Conservation (phyloP, 2,888 invertebrate species). For the Halocaridina rubra region DNA sequence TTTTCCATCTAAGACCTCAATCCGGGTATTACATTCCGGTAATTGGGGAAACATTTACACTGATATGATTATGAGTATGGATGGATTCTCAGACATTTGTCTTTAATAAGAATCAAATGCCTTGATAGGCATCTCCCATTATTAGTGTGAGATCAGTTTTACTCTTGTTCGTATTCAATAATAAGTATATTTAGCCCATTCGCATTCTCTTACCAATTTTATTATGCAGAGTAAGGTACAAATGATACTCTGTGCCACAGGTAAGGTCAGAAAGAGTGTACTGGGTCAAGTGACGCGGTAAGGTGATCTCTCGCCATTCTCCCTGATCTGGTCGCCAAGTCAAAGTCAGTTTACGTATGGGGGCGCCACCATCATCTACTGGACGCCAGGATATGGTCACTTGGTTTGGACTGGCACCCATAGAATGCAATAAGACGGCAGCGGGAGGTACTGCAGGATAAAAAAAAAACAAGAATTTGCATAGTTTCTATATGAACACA, state of each 20-base stretch:
- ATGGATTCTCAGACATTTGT: no score
- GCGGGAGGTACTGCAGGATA: slow-evolving; percentile 57
- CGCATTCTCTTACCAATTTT: slow-evolving; percentile 44
- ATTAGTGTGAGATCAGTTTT: background rate
- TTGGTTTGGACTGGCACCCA: slow-evolving; percentile 54
- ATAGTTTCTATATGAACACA: background rate
- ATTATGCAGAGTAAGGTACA: slow-evolving; percentile 59
- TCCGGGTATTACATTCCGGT: no score
- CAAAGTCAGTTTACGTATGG: slow-evolving; percentile 52
- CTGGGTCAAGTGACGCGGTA: slow-evolving; percentile 52
- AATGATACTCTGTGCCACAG: slow-evolving; percentile 60
- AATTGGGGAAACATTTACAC: no score
- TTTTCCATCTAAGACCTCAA: no score
- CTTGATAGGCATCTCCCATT: no score
- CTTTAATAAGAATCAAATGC: no score
- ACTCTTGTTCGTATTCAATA: background rate
- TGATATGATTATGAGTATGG: no score
- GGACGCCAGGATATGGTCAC: slow-evolving; percentile 54
- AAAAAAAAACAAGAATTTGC: no score
- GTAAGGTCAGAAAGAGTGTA: slow-evolving; percentile 54
- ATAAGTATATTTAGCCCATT: no score
- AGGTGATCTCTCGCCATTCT: slow-evolving; percentile 59
- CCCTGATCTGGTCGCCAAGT: slow-evolving; percentile 60
- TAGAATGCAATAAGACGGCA: slow-evolving; percentile 48
- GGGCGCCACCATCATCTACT: slow-evolving; percentile 60